These are phyloP conservation scores for Leucoraja ocellata DNA, from an alignment of 2,797 vertebrate species.

Conservation along the genomic window DNA sequence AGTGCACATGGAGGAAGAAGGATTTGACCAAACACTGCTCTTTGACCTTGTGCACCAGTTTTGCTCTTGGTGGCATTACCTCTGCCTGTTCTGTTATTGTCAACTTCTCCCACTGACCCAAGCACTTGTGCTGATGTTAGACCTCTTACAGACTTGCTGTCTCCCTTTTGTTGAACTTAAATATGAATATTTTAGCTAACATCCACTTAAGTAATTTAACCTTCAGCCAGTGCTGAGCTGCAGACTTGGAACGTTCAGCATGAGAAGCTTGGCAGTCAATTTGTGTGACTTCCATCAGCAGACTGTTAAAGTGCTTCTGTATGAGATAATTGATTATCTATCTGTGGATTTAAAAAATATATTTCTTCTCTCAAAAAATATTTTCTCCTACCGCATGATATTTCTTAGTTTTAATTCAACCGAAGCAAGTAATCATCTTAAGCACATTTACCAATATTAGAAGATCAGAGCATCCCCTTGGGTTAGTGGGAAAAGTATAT, in stretches of 20 bases:
- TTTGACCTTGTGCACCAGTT: not conserved
- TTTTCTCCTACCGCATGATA: not conserved
- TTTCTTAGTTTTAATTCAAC: not conserved
- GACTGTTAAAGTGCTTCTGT: not conserved
- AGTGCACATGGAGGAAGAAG: not conserved
- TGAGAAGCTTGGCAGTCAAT: not conserved
- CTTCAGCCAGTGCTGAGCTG: not conserved
- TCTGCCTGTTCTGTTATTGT: not conserved
- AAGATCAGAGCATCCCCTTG: not conserved
- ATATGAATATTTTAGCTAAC: conserved; percentile 5
- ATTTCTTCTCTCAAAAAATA: not conserved
- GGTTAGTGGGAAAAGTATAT: not conserved
- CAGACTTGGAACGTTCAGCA: not conserved
- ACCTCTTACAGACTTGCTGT: not conserved
- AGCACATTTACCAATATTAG: not conserved
- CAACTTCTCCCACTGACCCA: not conserved
- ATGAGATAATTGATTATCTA: not conserved
- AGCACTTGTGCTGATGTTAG: not conserved
- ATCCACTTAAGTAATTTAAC: not conserved
- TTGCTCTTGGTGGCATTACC: not conserved
- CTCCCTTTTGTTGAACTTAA: not conserved
- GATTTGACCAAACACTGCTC: not conserved
- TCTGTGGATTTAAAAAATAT: not conserved
- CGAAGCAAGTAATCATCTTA: not conserved
- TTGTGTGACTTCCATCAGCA: conserved; percentile 17